These are phyloP conservation scores for Danio rerio DNA, from an alignment of 2,113 vertebrate genomes.

Conservation along the genomic window DNA sequence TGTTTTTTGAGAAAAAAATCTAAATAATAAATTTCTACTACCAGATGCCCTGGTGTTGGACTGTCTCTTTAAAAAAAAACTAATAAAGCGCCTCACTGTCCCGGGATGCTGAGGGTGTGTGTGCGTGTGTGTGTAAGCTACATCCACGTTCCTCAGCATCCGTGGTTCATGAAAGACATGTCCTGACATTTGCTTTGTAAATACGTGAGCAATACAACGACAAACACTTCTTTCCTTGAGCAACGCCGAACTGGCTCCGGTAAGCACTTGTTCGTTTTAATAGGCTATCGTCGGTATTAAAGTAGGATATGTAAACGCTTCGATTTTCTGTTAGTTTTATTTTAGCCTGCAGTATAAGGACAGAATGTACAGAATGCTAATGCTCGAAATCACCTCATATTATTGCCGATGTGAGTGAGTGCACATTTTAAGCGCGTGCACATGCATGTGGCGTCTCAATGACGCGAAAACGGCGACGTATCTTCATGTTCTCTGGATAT, in stretches of 20 bases:
- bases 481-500: not conserved
- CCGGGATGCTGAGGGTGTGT: slow-evolving; percentile 56
- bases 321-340: not conserved
- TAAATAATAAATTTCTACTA: not conserved
- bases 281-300: not conserved
- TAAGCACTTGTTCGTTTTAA: slow-evolving; percentile 11
- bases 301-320: not conserved
- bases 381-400: not conserved
- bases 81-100: slow-evolving; percentile 35
- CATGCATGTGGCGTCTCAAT: not conserved
- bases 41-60: not conserved
- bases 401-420: not conserved
- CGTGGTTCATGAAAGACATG: slow-evolving; percentile 3
- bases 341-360: not conserved
- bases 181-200: not conserved
- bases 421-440: not conserved
- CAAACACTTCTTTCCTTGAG: not conserved
- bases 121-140: slow-evolving; percentile 7
- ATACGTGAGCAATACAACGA: slow-evolving; percentile 8
- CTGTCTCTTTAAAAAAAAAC: slow-evolving; percentile 37
- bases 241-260: slow-evolving; percentile 10
- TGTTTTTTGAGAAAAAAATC: not conserved
- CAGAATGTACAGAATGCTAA: not conserved
- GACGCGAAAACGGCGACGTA: slow-evolving; percentile 7
- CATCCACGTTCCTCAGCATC: slow-evolving; percentile 40